Conservation (phyloP, 2,888 invertebrate genomes). For the Leucophenga maculata region DNA sequence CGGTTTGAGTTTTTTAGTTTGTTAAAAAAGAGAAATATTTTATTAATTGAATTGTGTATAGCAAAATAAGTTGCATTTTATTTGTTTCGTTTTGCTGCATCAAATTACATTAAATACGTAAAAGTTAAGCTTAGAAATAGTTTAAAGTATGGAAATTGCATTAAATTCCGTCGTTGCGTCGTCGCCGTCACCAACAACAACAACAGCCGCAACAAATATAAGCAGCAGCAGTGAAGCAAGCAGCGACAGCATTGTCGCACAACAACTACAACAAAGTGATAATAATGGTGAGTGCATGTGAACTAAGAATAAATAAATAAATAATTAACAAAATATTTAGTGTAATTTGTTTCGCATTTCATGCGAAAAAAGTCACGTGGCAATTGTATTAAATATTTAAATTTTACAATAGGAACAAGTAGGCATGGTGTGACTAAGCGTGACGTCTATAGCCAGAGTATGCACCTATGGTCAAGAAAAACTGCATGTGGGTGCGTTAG, state of each 20-base stretch:
- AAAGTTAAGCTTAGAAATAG: too few species aligned
- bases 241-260: background rate
- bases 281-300: constrained; percentile 11
- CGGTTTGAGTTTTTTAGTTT: background rate
- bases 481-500: too few species aligned
- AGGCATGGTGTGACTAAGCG: too few species aligned
- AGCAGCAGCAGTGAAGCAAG: background rate
- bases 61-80: background rate
- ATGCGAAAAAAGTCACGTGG: too few species aligned
- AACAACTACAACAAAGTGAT: constrained; percentile 12
- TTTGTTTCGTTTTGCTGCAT: constrained; percentile 25
- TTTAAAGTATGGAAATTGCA: constrained; percentile 53
- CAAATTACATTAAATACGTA: too few species aligned
- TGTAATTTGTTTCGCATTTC: too few species aligned
- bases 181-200: constrained; percentile 25
- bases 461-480: too few species aligned
- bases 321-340: background rate
- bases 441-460: too few species aligned
- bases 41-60: background rate
- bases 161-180: constrained; percentile 50
- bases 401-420: too few species aligned
- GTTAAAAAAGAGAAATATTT: background rate
- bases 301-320: constrained; percentile 7
- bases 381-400: too few species aligned
- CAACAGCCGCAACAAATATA: constrained; percentile 13